These are phyloP conservation scores for Bimastos eiseni DNA, from an alignment of 2,888 invertebrate genomes.

Conservation along the genomic window DNA sequence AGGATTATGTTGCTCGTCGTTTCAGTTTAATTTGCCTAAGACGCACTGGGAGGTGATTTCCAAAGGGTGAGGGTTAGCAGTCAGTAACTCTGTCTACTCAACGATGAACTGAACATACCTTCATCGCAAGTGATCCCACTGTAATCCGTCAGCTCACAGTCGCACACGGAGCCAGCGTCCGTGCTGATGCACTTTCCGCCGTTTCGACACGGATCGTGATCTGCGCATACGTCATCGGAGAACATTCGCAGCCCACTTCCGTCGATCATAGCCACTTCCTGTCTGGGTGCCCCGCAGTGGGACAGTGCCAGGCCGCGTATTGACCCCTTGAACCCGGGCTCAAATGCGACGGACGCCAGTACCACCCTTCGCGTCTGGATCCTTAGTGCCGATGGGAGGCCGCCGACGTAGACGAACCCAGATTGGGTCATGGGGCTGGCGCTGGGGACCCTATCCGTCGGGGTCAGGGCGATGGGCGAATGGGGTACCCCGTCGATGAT, in stretches of 20 bases:
- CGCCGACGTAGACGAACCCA: neutral
- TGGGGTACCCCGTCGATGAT: neutral
- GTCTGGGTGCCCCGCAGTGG: neutral
- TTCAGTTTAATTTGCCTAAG: too few relatives aligned
- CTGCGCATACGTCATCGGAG: slow-evolving; percentile 28
- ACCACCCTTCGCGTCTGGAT: neutral
- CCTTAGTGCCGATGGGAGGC: neutral
- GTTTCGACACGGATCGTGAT: slow-evolving; percentile 27
- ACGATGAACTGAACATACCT: slow-evolving; percentile 19
- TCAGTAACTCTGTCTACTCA: too few relatives aligned
- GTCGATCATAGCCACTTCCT: slow-evolving; percentile 24
- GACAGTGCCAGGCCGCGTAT: neutral
- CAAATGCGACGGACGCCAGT: neutral
- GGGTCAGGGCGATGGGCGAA: neutral
- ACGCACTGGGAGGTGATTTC: too few relatives aligned
- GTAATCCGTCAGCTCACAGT: slow-evolving; percentile 27
- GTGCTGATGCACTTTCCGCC: slow-evolving; percentile 28
- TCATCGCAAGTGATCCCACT: slow-evolving; percentile 40
- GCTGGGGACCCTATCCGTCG: neutral
- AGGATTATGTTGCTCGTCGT: too few relatives aligned
- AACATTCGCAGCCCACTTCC: slow-evolving; percentile 15
- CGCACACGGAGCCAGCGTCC: slow-evolving; percentile 29
- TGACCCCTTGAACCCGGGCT: neutral
- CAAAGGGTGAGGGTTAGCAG: too few relatives aligned
- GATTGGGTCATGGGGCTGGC: neutral